phyloP scores from a whole-genome alignment of 2,888 invertebrate species.

The Dynastes hyllus region DNA sequence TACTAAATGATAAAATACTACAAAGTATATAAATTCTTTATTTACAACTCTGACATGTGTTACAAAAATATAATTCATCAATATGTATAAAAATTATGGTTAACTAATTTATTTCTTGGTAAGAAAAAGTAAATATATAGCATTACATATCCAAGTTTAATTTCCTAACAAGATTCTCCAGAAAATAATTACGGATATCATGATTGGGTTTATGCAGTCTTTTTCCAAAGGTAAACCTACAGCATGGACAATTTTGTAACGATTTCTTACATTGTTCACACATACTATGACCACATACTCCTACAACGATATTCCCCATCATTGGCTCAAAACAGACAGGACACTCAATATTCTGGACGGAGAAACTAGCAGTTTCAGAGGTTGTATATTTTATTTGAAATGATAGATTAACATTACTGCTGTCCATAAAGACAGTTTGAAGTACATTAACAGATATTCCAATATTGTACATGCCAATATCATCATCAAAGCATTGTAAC shows the following conservation, averaged over 20 bases:
- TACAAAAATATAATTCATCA: slow-evolving; percentile 17
- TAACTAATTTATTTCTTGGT: background rate
- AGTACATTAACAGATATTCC: slow-evolving; percentile 17
- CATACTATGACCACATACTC: slow-evolving; percentile 40
- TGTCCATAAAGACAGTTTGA: slow-evolving; percentile 10
- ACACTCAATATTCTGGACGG: slow-evolving; percentile 26
- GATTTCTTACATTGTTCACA: slow-evolving; percentile 33
- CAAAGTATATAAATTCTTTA: background rate
- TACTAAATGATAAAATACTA: too few species aligned
- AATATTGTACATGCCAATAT: slow-evolving; percentile 4
- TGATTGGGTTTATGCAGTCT: background rate
- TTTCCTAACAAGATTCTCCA: slow-evolving; percentile 37
- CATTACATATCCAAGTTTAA: slow-evolving; percentile 27
- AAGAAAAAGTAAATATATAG: background rate
- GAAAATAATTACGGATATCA: slow-evolving; percentile 36
- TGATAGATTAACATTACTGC: slow-evolving; percentile 5
- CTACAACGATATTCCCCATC: slow-evolving; percentile 36
- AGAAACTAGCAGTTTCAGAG: slow-evolving; percentile 5
- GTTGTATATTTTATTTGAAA: slow-evolving; percentile 30
- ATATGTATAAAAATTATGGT: background rate
- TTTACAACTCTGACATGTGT: background rate
- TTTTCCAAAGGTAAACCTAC: slow-evolving; percentile 2
- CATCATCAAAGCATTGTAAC: slow-evolving; percentile 45
- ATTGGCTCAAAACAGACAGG: slow-evolving; percentile 44
- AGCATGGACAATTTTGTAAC: slow-evolving; percentile 35